phyloP scores from a whole-genome alignment of 2,888 invertebrate species.

The Dioctria rufipes region DNA sequence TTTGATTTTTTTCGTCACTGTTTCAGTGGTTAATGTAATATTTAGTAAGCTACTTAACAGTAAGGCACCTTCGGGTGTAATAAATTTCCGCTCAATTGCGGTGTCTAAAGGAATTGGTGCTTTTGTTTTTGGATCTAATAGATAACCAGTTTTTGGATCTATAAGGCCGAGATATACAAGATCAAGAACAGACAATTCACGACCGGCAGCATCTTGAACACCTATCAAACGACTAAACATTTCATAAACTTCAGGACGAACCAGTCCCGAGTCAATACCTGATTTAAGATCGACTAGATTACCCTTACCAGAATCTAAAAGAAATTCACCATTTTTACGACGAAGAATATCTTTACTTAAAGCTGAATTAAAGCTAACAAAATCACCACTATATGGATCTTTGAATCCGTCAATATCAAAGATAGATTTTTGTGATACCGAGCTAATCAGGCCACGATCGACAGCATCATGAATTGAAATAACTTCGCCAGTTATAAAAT shows the following conservation, averaged over 20 bases:
- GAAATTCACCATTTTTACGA: conserved; percentile 80
- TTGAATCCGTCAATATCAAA: conserved; percentile 94
- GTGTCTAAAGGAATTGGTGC: conserved; percentile 85
- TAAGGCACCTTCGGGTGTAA: conserved; percentile 90
- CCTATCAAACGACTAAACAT: conserved; percentile 89
- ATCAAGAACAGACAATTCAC: conserved; percentile 87
- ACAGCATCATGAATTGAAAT: conserved; percentile 90
- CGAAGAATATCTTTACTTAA: conserved; percentile 83
- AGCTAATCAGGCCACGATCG: conserved; percentile 89
- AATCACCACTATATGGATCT: conserved; percentile 85
- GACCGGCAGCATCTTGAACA: conserved; percentile 79
- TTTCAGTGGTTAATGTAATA: conserved; percentile 89
- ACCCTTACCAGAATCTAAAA: conserved; percentile 82
- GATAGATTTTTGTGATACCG: conserved; percentile 88
- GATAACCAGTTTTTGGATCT: conserved; percentile 90
- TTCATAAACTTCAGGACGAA: conserved; percentile 89
- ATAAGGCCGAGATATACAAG: conserved; percentile 89
- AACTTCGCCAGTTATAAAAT: conserved; percentile 81
- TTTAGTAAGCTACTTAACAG: conserved; percentile 87
- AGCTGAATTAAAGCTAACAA: conserved; percentile 88
- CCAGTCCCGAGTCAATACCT: conserved; percentile 83
- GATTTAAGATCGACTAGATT: conserved; percentile 84
- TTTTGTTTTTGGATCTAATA: conserved; percentile 82
- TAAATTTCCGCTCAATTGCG: conserved; percentile 87
- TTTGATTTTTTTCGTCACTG: conserved; percentile 88